phyloP scores from a whole-genome alignment of 2,888 invertebrate species.

The Rotaria magnacalcarata region DNA sequence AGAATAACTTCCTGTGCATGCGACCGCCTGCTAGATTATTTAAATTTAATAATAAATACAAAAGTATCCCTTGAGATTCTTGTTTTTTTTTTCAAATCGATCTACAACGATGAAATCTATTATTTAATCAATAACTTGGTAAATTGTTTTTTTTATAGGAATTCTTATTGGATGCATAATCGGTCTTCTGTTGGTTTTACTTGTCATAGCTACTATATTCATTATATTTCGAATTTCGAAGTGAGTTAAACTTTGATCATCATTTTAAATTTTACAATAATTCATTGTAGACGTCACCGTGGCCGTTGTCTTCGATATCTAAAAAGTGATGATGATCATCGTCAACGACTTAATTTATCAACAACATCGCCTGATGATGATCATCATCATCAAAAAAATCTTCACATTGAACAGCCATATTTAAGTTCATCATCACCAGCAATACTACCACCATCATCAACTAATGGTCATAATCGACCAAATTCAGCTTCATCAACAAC shows the following conservation, averaged over 20 bases:
- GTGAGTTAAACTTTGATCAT: not conserved
- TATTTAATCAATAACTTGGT: no score
- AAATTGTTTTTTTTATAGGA: not conserved
- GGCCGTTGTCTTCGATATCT: not conserved
- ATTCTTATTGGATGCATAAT: not conserved
- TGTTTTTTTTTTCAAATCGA: no score
- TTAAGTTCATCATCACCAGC: constrained; percentile 14
- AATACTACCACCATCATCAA: not conserved
- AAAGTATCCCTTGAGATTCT: no score
- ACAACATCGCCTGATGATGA: not conserved
- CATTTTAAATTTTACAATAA: no score
- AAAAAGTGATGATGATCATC: not conserved
- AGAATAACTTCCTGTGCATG: no score
- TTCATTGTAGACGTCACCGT: not conserved
- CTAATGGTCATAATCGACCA: not conserved
- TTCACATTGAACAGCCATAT: not conserved
- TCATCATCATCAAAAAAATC: not conserved
- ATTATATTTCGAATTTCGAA: not conserved
- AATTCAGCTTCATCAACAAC: constrained; percentile 19
- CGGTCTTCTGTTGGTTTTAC: not conserved
- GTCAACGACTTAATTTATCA: not conserved
- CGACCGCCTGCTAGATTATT: no score
- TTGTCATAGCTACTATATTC: not conserved
- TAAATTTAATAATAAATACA: no score
- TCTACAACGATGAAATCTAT: no score